Conservation (phyloP, 2,113 vertebrate genomes). For the Saimiri boliviensis region DNA sequence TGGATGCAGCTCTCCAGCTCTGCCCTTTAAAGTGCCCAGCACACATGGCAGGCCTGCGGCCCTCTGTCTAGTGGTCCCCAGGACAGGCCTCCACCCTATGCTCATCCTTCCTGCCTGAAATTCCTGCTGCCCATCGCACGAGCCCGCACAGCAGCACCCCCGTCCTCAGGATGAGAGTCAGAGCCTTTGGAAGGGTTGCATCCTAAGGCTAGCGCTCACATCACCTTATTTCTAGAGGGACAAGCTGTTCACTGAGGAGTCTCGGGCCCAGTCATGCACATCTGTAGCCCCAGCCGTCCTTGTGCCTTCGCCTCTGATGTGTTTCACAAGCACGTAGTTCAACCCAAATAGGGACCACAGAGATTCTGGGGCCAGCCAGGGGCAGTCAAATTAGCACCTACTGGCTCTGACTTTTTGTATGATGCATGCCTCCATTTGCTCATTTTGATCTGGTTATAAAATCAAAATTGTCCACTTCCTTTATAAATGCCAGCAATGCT, state of each 20-base stretch:
- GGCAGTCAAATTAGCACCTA: too few species aligned
- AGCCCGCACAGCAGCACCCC: rapidly evolving
- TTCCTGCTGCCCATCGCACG: rapidly evolving
- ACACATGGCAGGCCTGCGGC: not conserved
- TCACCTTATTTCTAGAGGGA: not conserved
- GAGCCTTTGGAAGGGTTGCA: not conserved
- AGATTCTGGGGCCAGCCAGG: not conserved
- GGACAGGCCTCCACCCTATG: too few species aligned
- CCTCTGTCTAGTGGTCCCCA: rapidly evolving
- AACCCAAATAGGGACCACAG: not conserved
- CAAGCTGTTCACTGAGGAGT: rapidly evolving
- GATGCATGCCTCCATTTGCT: not conserved
- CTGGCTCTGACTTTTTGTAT: not conserved
- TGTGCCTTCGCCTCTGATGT: not conserved
- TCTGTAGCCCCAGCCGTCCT: not conserved
- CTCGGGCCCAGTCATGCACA: rapidly evolving
- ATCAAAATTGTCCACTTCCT: rapidly evolving
- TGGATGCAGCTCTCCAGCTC: not conserved
- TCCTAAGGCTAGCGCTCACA: too few species aligned
- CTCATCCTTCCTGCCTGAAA: rapidly evolving
- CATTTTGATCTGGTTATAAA: not conserved
- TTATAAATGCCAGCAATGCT: not conserved
- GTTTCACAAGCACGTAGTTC: not conserved
- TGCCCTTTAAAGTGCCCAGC: not conserved
- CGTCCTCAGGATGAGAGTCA: not conserved